phyloP scores from a whole-genome alignment of 2,888 invertebrate genomes.

The Agrilus cyanescens region DNA sequence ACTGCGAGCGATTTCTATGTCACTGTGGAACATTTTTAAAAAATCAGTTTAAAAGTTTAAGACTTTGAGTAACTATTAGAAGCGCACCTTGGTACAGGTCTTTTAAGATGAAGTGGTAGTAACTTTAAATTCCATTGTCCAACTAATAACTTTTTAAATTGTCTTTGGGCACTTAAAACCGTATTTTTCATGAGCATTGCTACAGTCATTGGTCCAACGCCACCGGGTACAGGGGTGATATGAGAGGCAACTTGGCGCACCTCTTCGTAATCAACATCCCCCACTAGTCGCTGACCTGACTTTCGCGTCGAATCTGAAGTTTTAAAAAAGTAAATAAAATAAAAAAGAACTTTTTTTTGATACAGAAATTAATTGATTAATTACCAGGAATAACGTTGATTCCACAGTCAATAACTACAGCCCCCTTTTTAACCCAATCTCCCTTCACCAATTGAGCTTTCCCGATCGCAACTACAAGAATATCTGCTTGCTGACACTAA shows the following conservation, averaged over 20 bases:
- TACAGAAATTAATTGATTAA: slow-evolving; percentile 1
- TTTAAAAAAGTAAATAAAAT: background rate
- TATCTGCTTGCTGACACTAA: slow-evolving; percentile 64
- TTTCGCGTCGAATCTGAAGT: slow-evolving; percentile 59
- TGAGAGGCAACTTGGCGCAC: slow-evolving; percentile 69
- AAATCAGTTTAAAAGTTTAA: slow-evolving; percentile 1
- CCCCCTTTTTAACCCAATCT: slow-evolving; percentile 95
- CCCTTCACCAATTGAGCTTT: slow-evolving; percentile 81
- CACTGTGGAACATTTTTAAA: slow-evolving; percentile 40
- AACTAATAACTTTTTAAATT: slow-evolving; percentile 44
- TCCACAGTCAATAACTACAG: slow-evolving; percentile 97
- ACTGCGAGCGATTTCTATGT: slow-evolving; percentile 79
- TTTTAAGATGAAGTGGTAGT: slow-evolving; percentile 49
- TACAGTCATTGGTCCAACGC: slow-evolving; percentile 99
- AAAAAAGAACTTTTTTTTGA: background rate
- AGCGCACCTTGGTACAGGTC: slow-evolving; percentile 74
- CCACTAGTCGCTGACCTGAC: slow-evolving; percentile 76
- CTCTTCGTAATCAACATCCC: slow-evolving; percentile 84
- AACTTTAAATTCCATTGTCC: slow-evolving; percentile 59
- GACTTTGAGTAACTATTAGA: slow-evolving; percentile 8
- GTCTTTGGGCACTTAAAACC: slow-evolving; percentile 64
- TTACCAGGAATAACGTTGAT: slow-evolving; percentile 84
- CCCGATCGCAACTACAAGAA: slow-evolving; percentile 94
- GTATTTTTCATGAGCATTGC: slow-evolving; percentile 97
- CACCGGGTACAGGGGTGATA: slow-evolving; percentile 92